phyloP scores from a whole-genome alignment of 2,888 invertebrate species.

The Drosophila mimetica region DNA sequence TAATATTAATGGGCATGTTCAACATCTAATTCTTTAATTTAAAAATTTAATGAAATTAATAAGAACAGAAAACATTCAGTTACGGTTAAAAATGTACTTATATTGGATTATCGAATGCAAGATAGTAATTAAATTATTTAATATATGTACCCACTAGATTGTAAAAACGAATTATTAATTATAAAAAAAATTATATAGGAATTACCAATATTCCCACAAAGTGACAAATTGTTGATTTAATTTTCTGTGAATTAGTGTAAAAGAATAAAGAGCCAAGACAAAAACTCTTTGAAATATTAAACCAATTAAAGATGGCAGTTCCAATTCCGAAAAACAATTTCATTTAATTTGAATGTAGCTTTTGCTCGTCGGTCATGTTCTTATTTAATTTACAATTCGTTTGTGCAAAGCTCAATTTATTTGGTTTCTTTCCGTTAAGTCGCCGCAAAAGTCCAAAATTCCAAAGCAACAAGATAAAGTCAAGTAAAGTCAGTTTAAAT shows the following conservation, averaged over 20 bases:
- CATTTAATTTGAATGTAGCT: slow-evolving; percentile 17
- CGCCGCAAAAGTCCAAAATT: slow-evolving; percentile 12
- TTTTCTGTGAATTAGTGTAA: slow-evolving; percentile 5
- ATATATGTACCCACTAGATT: too few relatives aligned
- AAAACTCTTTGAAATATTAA: slow-evolving; percentile 3
- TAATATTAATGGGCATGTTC: too few relatives aligned
- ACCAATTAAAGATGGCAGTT: slow-evolving; percentile 19
- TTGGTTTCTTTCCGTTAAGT: slow-evolving; percentile 2
- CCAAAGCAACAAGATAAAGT: not conserved
- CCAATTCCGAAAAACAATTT: slow-evolving; percentile 20
- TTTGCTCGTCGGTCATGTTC: not conserved
- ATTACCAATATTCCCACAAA: too few relatives aligned
- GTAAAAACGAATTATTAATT: too few relatives aligned
- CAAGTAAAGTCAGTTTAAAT: slow-evolving; percentile 17
- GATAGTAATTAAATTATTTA: too few relatives aligned
- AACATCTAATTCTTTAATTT: too few relatives aligned
- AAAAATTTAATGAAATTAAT: too few relatives aligned
- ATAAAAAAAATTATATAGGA: too few relatives aligned
- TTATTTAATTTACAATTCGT: slow-evolving; percentile 8
- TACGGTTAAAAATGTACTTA: too few relatives aligned
- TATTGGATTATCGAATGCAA: too few relatives aligned
- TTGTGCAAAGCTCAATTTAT: slow-evolving; percentile 14
- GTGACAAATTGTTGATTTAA: not conserved
- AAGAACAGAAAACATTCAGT: too few relatives aligned
- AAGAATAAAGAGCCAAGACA: not conserved